phyloP scores from a whole-genome alignment of 2,797 vertebrate genomes.

The Ceyx erithaca region DNA sequence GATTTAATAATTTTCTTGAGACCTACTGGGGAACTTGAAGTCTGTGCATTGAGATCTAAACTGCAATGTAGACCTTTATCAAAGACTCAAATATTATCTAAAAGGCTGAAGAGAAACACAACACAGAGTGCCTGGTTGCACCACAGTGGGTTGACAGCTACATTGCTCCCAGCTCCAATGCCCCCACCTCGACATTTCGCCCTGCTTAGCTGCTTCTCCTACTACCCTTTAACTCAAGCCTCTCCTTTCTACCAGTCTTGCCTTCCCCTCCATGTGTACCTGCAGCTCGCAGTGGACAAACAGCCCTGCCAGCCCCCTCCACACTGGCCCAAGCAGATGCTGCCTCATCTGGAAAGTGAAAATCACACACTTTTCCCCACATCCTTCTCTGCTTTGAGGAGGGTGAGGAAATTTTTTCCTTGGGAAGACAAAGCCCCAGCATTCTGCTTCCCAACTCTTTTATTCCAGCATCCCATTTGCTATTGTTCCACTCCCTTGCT shows the following conservation, averaged over 20 bases:
- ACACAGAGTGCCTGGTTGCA: rapidly evolving
- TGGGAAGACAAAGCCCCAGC: not conserved
- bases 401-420: not conserved
- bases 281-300: rapidly evolving
- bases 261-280: rapidly evolving
- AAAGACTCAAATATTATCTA: not conserved
- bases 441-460: not conserved
- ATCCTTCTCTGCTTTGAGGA: not conserved
- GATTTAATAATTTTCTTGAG: not conserved
- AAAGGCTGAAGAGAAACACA: not conserved
- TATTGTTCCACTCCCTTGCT: not conserved
- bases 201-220: not conserved
- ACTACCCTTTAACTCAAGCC: rapidly evolving
- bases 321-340: rapidly evolving
- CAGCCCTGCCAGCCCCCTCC: not conserved
- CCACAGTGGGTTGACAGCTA: rapidly evolving
- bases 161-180: rapidly evolving
- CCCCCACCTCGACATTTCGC: rapidly evolving
- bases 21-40: not conserved
- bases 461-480: not conserved
- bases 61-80: not conserved
- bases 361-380: not conserved
- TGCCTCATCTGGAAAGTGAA: not conserved
- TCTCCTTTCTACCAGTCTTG: rapidly evolving
- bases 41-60: not conserved